phyloP scores from a whole-genome alignment of 2,113 vertebrate genomes.

The Peucedramus taeniatus region DNA sequence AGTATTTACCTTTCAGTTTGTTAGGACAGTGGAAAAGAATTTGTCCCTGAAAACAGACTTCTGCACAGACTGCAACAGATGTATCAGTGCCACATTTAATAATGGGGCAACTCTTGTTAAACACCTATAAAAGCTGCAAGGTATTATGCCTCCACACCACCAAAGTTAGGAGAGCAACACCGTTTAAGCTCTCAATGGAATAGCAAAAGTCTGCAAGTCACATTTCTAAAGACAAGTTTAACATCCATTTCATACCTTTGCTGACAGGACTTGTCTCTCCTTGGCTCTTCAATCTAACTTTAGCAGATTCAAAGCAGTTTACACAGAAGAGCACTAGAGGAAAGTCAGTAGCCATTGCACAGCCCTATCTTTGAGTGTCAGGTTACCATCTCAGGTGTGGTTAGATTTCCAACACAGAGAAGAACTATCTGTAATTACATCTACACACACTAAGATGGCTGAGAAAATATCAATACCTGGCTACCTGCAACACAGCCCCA shows the following conservation, averaged over 20 bases:
- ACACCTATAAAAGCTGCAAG: background rate
- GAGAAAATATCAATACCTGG: background rate
- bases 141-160: background rate
- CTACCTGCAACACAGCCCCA: background rate
- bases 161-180: background rate
- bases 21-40: background rate
- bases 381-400: background rate
- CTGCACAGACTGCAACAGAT: background rate
- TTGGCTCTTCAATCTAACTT: background rate
- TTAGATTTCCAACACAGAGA: background rate
- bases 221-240: background rate
- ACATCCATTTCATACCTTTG: background rate
- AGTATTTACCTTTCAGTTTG: background rate
- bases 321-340: background rate
- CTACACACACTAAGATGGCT: background rate
- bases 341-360: background rate
- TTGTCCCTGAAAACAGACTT: background rate
- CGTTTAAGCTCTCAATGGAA: background rate
- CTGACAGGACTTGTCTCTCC: background rate
- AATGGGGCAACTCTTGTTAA: background rate
- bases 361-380: background rate
- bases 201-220: background rate
- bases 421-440: background rate
- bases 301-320: background rate
- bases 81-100: background rate